Conservation (phyloP, 1,140 invertebrate genomes). For the Micrasema minimum region DNA sequence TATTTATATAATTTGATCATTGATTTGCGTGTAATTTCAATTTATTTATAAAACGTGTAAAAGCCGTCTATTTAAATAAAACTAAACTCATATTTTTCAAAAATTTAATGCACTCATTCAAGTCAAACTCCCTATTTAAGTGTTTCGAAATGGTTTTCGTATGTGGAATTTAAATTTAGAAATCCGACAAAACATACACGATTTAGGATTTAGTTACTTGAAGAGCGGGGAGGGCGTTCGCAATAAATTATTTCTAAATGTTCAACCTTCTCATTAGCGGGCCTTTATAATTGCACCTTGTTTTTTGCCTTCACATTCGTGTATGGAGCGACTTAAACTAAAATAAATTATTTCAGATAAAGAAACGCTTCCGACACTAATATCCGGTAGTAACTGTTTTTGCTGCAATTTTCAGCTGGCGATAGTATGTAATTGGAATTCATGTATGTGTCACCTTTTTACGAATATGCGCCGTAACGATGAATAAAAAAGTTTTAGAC, state of each 20-base stretch:
- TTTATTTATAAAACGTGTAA: no score
- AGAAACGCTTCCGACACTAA: conserved; percentile 31
- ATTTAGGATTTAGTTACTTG: conserved; percentile 8
- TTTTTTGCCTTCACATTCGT: conserved; percentile 13
- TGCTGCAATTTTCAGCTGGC: conserved; percentile 3
- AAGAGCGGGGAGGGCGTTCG: conserved; percentile 22
- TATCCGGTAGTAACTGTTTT: conserved; percentile 33
- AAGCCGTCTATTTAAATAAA: no score
- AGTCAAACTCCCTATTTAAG: no score
- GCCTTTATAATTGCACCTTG: conserved; percentile 27
- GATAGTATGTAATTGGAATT: conserved; percentile 17
- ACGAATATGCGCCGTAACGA: no score
- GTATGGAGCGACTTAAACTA: conserved; percentile 16
- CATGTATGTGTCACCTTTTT: conserved; percentile 5
- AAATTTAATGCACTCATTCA: no score
- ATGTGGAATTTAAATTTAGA: conserved; percentile 22
- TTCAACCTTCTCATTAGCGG: conserved; percentile 24
- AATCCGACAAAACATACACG: conserved; percentile 6
- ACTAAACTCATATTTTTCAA: no score
- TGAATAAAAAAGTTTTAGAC: no score
- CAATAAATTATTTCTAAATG: conserved; percentile 21
- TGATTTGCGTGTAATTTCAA: no score
- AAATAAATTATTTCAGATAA: conserved; percentile 27
- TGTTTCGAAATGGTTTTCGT: no score
- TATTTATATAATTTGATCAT: no score